These are phyloP conservation scores for Rostratula benghalensis DNA, from an alignment of 2,113 vertebrate species.

Conservation along the genomic window DNA sequence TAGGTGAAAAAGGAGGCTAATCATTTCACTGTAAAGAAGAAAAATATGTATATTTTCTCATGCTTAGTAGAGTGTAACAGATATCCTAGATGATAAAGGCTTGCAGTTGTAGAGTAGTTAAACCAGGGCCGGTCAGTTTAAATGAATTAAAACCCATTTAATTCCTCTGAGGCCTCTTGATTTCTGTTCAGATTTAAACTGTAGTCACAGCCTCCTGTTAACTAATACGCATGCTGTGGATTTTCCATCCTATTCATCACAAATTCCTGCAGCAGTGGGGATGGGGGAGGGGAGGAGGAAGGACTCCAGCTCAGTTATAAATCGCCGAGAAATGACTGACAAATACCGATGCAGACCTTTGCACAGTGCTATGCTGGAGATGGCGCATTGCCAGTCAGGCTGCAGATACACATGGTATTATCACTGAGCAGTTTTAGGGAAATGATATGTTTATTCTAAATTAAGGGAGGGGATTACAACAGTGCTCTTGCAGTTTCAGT, in stretches of 20 bases:
- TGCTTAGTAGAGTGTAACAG: background rate
- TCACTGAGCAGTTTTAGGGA: constrained; percentile 16
- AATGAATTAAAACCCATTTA: constrained; percentile 52
- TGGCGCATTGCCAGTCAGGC: constrained; percentile 20
- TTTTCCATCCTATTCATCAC: constrained; percentile 61
- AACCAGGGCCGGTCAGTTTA: constrained; percentile 38
- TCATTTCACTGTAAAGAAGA: constrained; percentile 17
- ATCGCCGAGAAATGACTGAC: constrained; percentile 53
- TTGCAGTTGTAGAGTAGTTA: background rate
- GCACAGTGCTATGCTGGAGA: background rate
- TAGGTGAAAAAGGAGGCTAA: constrained; percentile 7
- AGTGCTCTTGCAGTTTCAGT: background rate
- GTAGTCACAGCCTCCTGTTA: constrained; percentile 53
- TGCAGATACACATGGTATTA: constrained; percentile 3
- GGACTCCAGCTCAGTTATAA: constrained; percentile 24
- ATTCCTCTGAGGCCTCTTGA: constrained; percentile 36
- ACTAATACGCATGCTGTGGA: constrained; percentile 42
- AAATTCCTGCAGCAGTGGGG: constrained; percentile 54
- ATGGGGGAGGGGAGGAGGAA: background rate
- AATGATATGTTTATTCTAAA: background rate
- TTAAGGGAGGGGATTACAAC: background rate
- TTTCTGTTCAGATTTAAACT: constrained; percentile 54
- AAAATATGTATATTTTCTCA: constrained; percentile 33
- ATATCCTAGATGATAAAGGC: constrained; percentile 37
- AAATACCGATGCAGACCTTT: constrained; percentile 49